Evolutionary conservation across 2,888 invertebrate genomes (phyloP).

Genomic region (Anthophora plumipes): DNA sequence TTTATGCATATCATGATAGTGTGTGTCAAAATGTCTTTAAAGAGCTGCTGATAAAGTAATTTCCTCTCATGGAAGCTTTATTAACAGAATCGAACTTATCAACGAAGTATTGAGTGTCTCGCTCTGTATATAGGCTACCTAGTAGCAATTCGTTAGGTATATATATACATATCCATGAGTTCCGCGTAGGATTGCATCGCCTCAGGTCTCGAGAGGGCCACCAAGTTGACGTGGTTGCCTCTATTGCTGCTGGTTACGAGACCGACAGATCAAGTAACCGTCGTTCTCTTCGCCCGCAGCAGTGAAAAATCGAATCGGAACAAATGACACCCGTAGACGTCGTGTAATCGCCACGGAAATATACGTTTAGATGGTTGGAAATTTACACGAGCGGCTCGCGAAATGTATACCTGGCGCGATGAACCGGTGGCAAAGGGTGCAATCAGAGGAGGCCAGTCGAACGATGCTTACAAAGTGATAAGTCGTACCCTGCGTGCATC

Average conservation of each 20-base stretch:
- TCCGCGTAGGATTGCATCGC: slow-evolving; percentile 40
- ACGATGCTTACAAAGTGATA: slow-evolving; percentile 43
- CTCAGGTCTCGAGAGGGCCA: slow-evolving; percentile 7
- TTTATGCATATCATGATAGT: too few species aligned
- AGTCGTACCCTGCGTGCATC: slow-evolving; percentile 28
- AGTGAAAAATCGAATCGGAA: slow-evolving; percentile 28
- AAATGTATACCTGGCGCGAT: slow-evolving; percentile 14
- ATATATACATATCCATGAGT: slow-evolving; percentile 17
- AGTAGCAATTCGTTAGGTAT: too few species aligned
- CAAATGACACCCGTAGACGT: slow-evolving; percentile 30
- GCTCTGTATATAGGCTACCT: too few species aligned
- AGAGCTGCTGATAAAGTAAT: too few species aligned
- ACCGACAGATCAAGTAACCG: slow-evolving; percentile 29
- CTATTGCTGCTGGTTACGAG: slow-evolving; percentile 21
- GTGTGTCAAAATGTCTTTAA: too few species aligned
- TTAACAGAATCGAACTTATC: too few species aligned
- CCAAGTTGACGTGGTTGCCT: slow-evolving; percentile 1
- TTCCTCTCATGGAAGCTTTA: too few species aligned
- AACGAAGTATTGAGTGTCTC: too few species aligned
- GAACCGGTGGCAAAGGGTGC: background rate
- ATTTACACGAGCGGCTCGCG: slow-evolving; percentile 21
- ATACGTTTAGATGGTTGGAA: slow-evolving; percentile 20
- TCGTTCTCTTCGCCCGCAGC: background rate
- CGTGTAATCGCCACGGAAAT: slow-evolving; percentile 17
- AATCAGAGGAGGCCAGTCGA: background rate